Base-by-base conservation (phyloP, 1,140 invertebrate species). In the Tachypleus tridentatus region DNA sequence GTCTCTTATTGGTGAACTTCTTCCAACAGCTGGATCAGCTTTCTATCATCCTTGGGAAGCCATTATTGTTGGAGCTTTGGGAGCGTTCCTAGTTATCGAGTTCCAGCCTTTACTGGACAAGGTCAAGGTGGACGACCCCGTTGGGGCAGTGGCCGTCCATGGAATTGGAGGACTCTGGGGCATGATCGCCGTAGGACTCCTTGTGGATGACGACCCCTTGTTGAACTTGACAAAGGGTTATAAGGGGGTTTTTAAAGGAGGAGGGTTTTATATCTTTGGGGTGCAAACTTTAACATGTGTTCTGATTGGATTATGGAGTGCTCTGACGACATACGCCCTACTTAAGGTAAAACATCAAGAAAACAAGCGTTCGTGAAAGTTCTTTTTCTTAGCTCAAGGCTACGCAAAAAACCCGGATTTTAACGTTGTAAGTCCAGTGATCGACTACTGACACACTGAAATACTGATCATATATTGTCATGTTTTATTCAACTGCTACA, bases 91-190 rank as follows among this genome's bases (percentile, higher is more conserved):
- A 7, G 62, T 67, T 6, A 67, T 62, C 52, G 60, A 67, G 57
- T 11, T 81, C 0, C 84, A 86, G 76, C 86, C 87, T 0, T 67
- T 91, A 0, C 81, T 94, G 53, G 89, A 94, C 73, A 81, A 75
- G 71, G 69, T 91, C 52, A 80, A 82, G 6, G 83, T 95, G 3
- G 93, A 96, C 72, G 93, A 96, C 79, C 92, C 92, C 0, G 92
- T 96, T 1, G 90, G 90, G 6, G 92, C 92, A 0, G 86, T 87
- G 48, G 84, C 90, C 4, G 91, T 95, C 4, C 92, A 96, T 74
- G 91, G 67, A n/a, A 62, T 70, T 8, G 60, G 66, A 4, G 69
- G 81, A 8, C 71, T 82, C 66, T 80, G 82, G 88, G 88, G 91
- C 8, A 84, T 96, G 51, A 69, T 94, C 7, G 87, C 90, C 0